These are phyloP conservation scores for Dorcus hopei DNA, from an alignment of 2,888 invertebrate species.

Conservation along the genomic window DNA sequence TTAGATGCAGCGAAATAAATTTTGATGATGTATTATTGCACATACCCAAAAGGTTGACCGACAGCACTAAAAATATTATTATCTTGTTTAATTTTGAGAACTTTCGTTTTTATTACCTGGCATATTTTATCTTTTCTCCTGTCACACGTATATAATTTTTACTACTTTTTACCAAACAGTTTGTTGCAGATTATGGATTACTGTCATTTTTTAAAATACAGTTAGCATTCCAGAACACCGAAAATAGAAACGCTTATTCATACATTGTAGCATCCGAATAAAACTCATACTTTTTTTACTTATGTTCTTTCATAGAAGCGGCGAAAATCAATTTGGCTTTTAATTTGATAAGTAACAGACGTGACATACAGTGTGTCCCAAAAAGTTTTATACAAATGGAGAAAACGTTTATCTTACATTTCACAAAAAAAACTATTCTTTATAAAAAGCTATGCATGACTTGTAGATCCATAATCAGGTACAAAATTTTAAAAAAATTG, in stretches of 20 bases:
- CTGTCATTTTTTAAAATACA: constrained; percentile 6
- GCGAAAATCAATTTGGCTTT: no score
- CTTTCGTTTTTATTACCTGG: constrained; percentile 12
- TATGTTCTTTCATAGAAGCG: no score
- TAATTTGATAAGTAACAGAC: no score
- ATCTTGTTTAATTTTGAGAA: constrained; percentile 22
- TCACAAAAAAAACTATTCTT: no score
- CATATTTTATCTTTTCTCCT: neutral
- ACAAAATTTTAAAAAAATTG: no score
- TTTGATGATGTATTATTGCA: constrained; percentile 26
- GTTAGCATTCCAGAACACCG: no score
- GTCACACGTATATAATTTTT: neutral
- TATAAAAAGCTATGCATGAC: no score
- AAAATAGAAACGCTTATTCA: constrained; percentile 10
- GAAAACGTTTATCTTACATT: no score
- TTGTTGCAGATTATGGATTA: constrained; percentile 13
- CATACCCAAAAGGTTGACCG: constrained; percentile 21
- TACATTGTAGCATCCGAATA: constrained; percentile 7
- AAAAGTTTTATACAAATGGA: no score
- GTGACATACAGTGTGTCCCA: no score
- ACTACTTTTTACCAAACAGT: neutral
- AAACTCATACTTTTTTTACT: no score
- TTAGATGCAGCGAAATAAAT: constrained; percentile 25
- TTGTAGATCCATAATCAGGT: no score
- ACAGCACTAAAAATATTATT: constrained; percentile 27